A percentile compares a stretch with the other conserved stretches of the same genome.
These are phyloP conservation scores for Eustalomyia histrio DNA, from an alignment of 2,888 invertebrate genomes.

Conservation along the genomic window DNA sequence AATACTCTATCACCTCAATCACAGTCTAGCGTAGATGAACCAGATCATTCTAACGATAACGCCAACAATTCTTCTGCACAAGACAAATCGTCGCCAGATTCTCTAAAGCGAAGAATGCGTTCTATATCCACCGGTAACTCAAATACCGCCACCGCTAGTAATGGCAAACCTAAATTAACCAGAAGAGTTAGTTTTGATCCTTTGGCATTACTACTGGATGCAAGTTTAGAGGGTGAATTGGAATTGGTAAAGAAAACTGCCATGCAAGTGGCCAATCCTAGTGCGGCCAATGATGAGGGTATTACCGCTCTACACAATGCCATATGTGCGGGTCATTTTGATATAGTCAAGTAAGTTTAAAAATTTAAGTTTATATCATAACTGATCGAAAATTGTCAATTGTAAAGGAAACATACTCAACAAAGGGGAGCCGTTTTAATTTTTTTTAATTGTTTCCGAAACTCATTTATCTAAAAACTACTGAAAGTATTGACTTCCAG, in stretches of 20 bases:
- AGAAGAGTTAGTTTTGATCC: conserved; percentile 98
- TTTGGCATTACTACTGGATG: conserved; percentile 95
- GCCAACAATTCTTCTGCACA: conserved; percentile 58
- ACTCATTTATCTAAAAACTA: too few relatives aligned
- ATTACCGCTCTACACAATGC: conserved; percentile 99
- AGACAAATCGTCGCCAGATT: conserved; percentile 74
- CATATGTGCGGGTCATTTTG: conserved; percentile 99
- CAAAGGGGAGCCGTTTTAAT: too few relatives aligned
- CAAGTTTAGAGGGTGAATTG: conserved; percentile 98
- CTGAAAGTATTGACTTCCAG: too few relatives aligned
- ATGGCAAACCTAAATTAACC: conserved; percentile 86
- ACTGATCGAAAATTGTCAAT: too few relatives aligned
- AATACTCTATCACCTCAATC: conserved; percentile 60
- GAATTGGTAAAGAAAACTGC: conserved; percentile 98
- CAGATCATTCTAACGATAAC: conserved; percentile 70
- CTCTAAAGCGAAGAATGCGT: conserved; percentile 85
- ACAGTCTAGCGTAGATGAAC: conserved; percentile 73
- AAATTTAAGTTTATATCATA: background rate
- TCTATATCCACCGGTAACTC: conserved; percentile 53
- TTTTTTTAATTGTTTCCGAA: too few relatives aligned
- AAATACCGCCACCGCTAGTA: conserved; percentile 69
- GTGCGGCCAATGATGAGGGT: conserved; percentile 99
- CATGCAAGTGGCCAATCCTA: conserved; percentile 95
- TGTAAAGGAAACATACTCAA: too few relatives aligned
- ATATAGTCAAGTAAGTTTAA: conserved; percentile 91